phyloP scores from a whole-genome alignment of 2,797 vertebrate genomes.

The Coluber constrictor region DNA sequence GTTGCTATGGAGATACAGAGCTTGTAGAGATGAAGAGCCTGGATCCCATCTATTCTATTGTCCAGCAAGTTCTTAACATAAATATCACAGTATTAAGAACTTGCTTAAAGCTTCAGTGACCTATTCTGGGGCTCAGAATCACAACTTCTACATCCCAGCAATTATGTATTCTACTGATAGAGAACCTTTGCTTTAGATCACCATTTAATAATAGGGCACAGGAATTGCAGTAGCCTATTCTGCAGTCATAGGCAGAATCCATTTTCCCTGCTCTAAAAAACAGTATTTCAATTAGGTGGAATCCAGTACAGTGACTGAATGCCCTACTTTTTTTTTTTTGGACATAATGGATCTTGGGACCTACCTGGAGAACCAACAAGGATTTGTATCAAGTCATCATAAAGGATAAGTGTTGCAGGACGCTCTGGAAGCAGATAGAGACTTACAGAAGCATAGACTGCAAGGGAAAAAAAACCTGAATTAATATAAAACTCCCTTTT shows the following conservation, averaged over 20 bases:
- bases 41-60: neutral
- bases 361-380: conserved; percentile 91
- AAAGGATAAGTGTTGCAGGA: conserved; percentile 93
- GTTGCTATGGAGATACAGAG: neutral
- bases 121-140: neutral
- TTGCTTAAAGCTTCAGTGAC: neutral
- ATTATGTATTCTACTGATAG: neutral
- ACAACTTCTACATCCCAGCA: neutral
- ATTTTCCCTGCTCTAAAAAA: neutral
- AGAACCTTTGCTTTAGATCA: neutral
- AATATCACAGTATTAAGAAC: neutral
- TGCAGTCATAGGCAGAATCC: neutral
- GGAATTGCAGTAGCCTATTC: neutral
- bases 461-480: neutral
- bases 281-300: neutral
- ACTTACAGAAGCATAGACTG: conserved; percentile 92
- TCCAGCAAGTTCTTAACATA: neutral
- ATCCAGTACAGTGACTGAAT: neutral
- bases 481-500: neutral
- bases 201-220: neutral
- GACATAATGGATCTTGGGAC: neutral
- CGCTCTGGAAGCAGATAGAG: conserved; percentile 89
- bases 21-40: neutral
- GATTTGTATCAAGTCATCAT: conserved; percentile 92
- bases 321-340: neutral